phyloP scores from a whole-genome alignment of 2,888 invertebrate species.

The Proisotoma minuta region DNA sequence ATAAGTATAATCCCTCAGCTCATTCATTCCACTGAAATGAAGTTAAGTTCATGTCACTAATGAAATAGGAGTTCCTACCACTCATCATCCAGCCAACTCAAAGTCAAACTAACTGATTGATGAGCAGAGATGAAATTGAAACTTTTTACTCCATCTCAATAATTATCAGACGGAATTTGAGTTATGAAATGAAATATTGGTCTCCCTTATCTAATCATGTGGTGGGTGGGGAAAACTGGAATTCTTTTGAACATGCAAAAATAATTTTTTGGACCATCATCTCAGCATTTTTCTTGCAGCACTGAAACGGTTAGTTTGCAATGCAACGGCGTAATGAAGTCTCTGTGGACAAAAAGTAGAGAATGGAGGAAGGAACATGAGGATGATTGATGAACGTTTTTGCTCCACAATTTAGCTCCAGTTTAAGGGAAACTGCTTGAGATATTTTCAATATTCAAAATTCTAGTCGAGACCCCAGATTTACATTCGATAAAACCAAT shows the following conservation, averaged over 20 bases:
- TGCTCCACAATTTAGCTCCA: background rate
- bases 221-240: too few relatives aligned
- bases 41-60: background rate
- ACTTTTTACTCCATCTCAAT: too few relatives aligned
- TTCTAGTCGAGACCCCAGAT: background rate
- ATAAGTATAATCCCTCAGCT: background rate
- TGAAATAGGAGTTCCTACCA: background rate
- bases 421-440: background rate
- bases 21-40: background rate
- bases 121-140: too few relatives aligned
- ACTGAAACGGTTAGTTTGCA: too few relatives aligned
- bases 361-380: background rate
- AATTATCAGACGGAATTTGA: too few relatives aligned
- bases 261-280: too few relatives aligned
- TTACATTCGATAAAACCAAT: too few relatives aligned
- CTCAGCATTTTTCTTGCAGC: too few relatives aligned
- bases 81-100: background rate
- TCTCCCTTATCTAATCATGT: too few relatives aligned
- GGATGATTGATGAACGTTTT: conserved; percentile 3
- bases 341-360: background rate
- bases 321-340: background rate
- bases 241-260: too few relatives aligned
- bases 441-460: too few relatives aligned
- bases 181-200: too few relatives aligned
- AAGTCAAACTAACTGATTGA: conserved; percentile 2